Base-by-base conservation (phyloP, 2,113 vertebrate genomes). In the Hippopotamus amphibius region DNA sequence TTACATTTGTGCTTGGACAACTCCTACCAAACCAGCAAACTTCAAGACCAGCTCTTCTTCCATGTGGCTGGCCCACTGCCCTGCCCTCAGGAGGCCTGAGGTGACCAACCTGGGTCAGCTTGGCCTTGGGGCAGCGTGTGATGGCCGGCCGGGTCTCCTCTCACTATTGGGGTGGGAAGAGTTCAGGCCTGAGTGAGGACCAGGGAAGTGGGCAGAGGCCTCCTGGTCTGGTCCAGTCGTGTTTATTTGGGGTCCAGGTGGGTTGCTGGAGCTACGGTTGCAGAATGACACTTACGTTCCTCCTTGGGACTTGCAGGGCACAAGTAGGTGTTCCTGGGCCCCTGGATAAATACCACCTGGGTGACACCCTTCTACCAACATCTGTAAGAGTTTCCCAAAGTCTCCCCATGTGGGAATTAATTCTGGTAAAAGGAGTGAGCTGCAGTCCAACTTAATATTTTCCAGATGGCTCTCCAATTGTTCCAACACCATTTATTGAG, bases 121-220 rank as follows among this genome's bases (percentile, higher is more conserved):
- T 17, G 83, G 83, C 50, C n/a, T 84, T 1, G 8, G 46, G 41
- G 69, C 28, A 33, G 74, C 2, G 0, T 41, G 61, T 30, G 55
- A 55, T 0, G 0, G 46, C 21, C 1, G 0, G 46, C 21, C 1
- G 2, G 55, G n/a, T 28, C 55, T 87, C 37, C 37, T 80, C 65
- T 80, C 5, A 37, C 15, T 66, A 13, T 0, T 55, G 37, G 16
- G 11, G n/a, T 37, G 43, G 59, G 55, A 24, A 50, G 28, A 10
- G 1, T 9, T 63, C 50, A 76, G 50, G 53, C 30, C 61, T 3
- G 1, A 15, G 13, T 69, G 30, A 55, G 19, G 77, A 33, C n/a
- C 22, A 30, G 71, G 68, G 17, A 76, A 74, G 13, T 53, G 41
- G 17, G 30, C 28, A 21, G 74, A 7, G 24, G 15, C 24, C 84